Percentiles rank a stretch among this genome's conserved stretches.
phyloP scores from a whole-genome alignment of 1,140 invertebrate genomes.

The Ceratitis capitata region DNA sequence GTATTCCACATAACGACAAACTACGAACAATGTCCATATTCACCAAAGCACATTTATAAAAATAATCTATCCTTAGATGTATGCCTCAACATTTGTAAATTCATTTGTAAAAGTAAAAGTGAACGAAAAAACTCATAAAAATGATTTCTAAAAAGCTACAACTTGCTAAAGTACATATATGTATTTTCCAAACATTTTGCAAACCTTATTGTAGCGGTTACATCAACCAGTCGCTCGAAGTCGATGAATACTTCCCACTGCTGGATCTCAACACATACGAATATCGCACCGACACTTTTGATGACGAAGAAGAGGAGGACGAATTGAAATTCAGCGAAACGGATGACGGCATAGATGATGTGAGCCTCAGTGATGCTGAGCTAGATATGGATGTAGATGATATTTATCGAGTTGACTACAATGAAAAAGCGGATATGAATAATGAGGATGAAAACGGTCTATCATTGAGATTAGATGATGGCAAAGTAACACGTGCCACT shows the following conservation, averaged over 20 bases:
- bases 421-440: neutral
- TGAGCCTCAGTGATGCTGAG: constrained; percentile 34
- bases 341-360: constrained; percentile 45
- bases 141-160: neutral
- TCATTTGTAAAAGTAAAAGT: neutral
- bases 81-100: neutral
- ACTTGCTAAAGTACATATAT: constrained; percentile 1
- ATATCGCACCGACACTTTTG: constrained; percentile 58
- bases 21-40: neutral
- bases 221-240: constrained; percentile 87
- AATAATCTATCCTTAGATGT: neutral
- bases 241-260: constrained; percentile 90
- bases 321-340: constrained; percentile 61
- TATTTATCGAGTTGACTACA: neutral
- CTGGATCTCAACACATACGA: constrained; percentile 64
- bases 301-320: constrained; percentile 57
- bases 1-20: neutral
- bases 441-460: neutral
- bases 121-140: neutral
- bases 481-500: neutral
- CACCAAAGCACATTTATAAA: neutral
- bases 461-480: neutral
- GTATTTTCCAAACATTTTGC: neutral
- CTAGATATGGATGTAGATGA: constrained; percentile 40
- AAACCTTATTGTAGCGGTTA: constrained; percentile 76